Base-by-base conservation (phyloP, 2,888 invertebrate genomes). In the Anorthoa munda region DNA sequence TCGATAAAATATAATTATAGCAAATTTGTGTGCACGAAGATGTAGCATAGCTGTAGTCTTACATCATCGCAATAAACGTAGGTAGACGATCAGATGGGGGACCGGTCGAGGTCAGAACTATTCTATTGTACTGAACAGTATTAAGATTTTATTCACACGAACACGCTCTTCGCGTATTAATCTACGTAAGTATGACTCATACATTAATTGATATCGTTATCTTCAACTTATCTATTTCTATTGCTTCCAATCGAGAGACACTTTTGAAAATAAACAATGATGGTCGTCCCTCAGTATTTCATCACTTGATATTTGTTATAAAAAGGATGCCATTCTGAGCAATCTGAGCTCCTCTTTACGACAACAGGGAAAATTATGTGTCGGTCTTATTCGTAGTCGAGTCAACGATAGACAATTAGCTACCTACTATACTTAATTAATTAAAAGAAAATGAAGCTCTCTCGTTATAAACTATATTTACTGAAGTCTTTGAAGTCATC, bases 61-160 rank as follows among this genome's bases (percentile, higher is more conserved):
- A 85, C 88, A 85, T 89, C 87, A 89, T 82, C 84, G 77, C 73
- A 89, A 85, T 85, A 82, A 79, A 78, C 66, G 84, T 81, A 79
- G 81, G 79, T 75, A 77, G 70, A 65, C 64, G 82, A 77, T 81
- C 72, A 85, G 82, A 84, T 90, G 90, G 67, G 90, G 67, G 91
- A 92, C 89, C 83, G 91, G 87, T 88, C 95, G 92, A 95, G 95
- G 95, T 93, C 95, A 93, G 87, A 94, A 75, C 93, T 88, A 93
- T 95, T 95, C 93, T 93, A 95, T 95, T 95, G 94, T 94, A 84
- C 84, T 71, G 77, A 82, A 76, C 75, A 78, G 83, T 84, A 88
- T 84, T 86, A 90, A 91, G 89, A 90, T 86, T 91, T 85, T 86
- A 87, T 90, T 91, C 90, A 87, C 88, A 90, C 85, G 86, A 81